Conservation (phyloP, 1,140 invertebrate genomes). For the Drosophila punjabiensis region DNA sequence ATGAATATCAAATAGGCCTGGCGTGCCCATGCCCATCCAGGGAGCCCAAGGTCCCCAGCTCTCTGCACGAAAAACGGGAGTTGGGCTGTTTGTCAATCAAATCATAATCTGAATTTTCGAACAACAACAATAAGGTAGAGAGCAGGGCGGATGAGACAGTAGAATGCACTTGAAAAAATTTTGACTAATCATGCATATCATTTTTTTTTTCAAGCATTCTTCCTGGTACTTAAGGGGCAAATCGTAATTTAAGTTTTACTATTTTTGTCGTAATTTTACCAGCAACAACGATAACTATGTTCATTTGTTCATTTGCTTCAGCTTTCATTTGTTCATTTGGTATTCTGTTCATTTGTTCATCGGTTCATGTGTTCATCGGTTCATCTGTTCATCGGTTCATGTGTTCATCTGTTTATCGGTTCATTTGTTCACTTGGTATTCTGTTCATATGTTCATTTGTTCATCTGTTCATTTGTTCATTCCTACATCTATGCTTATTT, state of each 20-base stretch:
- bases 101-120: conserved; percentile 80
- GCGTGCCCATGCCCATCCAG: conserved; percentile 34
- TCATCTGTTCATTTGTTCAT: neutral
- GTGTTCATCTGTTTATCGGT: too few relatives aligned
- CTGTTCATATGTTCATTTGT: neutral
- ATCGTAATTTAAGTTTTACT: neutral
- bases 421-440: neutral
- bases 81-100: conserved; percentile 68
- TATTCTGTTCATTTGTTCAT: neutral
- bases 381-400: too few relatives aligned
- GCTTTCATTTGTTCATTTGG: neutral
- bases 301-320: neutral
- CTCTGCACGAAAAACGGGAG: conserved; percentile 21
- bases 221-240: neutral
- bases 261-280: neutral
- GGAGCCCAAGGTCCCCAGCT: conserved; percentile 56
- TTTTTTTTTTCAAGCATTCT: neutral
- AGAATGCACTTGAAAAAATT: neutral
- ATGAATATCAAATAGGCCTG: conserved; percentile 80
- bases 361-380: too few relatives aligned
- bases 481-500: neutral
- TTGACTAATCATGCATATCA: neutral
- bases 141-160: neutral
- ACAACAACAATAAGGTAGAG: conserved; percentile 39
- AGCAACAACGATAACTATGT: neutral